Base-by-base conservation (phyloP, 92 coral and sea anemone species). In the Muricea muricata region DNA sequence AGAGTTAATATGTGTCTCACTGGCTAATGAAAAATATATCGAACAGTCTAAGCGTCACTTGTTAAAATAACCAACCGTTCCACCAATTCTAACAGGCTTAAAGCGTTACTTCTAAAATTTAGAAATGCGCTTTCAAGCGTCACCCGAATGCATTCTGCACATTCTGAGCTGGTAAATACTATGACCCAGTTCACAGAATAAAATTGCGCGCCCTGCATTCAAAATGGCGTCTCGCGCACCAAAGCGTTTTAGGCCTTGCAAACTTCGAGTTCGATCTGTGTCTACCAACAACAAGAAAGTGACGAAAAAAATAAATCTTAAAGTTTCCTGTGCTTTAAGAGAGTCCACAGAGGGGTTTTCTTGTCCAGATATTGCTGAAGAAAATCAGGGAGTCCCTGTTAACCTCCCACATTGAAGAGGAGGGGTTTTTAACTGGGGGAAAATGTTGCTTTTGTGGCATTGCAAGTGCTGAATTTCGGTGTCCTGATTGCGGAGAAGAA, bases 191-290 rank as follows among this genome's bases (percentile, higher is more conserved):
- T n/a, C n/a, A n/a, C n/a, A n/a, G n/a, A n/a, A n/a, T n/a, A n/a
- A n/a, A n/a, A n/a, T n/a, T n/a, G n/a, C n/a, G n/a, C n/a, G n/a
- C n/a, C n/a, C n/a, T n/a, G 74, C 11, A 3, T 67, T 28, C 41
- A 67, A 67, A 67, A 67, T 67, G 74, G 74, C 74, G 4, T 7
- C 74, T 11, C 24, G 74, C 0, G 6, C 74, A 28, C 0, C 73
- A 7, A 67, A 67, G 42, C 74, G 74, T 1, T 67, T 67, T 33
- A 67, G 32, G n/a, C 32, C 74, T 5, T 67, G 74, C 32, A 67
- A 67, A 37, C 2, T 67, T 23, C 74, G 74, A 4, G 74, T 67
- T 18, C 42, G 13, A 12, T 67, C 74, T 12, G 39, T 67, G 10
- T 67, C 74, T 2, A 67, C 74, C 11, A 31, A 1, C n/a, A 45